Evolutionary conservation across 2,888 invertebrate species (phyloP), one percentile per base, ranked within the genome.

Genomic region (Caenorhabditis macrosperma): DNA sequence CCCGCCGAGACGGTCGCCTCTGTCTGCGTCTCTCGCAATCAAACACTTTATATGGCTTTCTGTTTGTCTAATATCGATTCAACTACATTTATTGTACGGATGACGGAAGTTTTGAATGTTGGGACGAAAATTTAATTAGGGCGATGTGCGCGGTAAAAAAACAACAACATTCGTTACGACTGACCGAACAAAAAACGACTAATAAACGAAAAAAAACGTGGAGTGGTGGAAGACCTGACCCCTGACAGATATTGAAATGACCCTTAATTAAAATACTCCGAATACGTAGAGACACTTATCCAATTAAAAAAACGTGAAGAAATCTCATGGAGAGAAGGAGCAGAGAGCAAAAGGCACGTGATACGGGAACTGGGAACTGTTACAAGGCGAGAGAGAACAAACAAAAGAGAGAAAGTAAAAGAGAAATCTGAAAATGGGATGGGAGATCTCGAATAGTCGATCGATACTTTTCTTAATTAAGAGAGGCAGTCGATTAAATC

Each of bases 11-110:
- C 60, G 38, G 69, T 71, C 71, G 52, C 44, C 61, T 54, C 26
- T 10, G 59, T 60, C 71, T 63, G 61, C 33, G 69, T 71, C 69
- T 55, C 54, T 6, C 61, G 20, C 41, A 35, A 60, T 69, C 69
- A 68, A 68, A 57, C 38, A 59, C 35, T 68, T 15, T 35, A 30
- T 57, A 20, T 59, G 20, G 38, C 12, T 33, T 59, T 46, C 10
- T 60, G 52, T 68, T 68, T 68, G 59, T 68, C 44, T 38, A 22
- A 44, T 30, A 68, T 68, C 59, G 57, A 69, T 69, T 57, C 69
- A 60, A 69, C 69, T 60, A 69, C 60, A 69, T 69, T 69, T 69
- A 69, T 69, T 69, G 69, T 52, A 69, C 60, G 69, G 69, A 52
- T 17, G 35, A 35, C 48, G 26, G 48, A 52, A 52, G 59, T 24